Base-by-base conservation (phyloP, 2,113 vertebrate species). In the Tringa solitaria region DNA sequence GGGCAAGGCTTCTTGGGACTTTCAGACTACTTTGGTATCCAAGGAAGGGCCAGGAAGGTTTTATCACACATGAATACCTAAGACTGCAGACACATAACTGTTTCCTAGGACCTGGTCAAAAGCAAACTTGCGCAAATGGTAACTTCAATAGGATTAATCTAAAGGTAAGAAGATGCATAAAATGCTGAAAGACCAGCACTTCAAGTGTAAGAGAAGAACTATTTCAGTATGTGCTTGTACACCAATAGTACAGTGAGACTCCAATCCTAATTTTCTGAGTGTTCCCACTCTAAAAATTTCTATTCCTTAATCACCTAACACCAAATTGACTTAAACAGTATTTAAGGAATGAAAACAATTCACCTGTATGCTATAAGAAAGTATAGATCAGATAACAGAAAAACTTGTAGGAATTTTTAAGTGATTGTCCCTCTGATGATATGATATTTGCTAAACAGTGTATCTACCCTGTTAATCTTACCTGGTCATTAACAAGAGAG, bases 111-210 rank as follows among this genome's bases (percentile, higher is more conserved):
- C 41, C 60, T 50, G 33, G 24, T 81, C 10, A 23, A 87, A 87
- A 73, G 21, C 6, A 86, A 76, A 41, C 1, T 28, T n/a, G 16
- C 1, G 6, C 27, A 37, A 39, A 35, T 5, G 2, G 1, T 19
- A 46, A 59, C 23, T 68, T 61, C 33, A 87, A 3, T 17, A 15
- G 21, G 41, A 74, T 67, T 70, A 53, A n/a, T 45, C 30, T 60
- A 30, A 65, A 74, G 26, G 27, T 75, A 67, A 45, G 27, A 70
- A 67, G 7, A 10, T 18, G 10, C 22, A 67, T n/a, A 56, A 74
- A 86, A 24, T 21, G 46, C 21, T 48, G 17, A 22, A 64, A 68
- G 7, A 86, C 11, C 4, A 35, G 64, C 23, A 7, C 4, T 69
- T 76, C 67, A 53, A 43, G 10, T 5, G 20, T 46, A 41, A 85